phyloP scores from a whole-genome alignment of 1,140 invertebrate genomes.

The Scaptodrosophila lebanonensis region DNA sequence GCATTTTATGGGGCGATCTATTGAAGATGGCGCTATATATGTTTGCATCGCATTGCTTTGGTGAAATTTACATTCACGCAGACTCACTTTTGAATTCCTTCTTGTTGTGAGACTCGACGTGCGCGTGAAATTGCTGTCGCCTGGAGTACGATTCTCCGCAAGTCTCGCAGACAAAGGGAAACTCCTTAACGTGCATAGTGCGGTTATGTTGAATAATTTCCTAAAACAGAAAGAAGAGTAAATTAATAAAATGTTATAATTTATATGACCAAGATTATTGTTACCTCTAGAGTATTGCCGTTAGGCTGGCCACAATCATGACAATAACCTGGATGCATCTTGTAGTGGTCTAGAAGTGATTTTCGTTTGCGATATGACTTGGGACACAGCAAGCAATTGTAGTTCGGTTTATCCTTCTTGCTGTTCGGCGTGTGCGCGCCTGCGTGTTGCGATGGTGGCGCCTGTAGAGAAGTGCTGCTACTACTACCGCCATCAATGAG shows the following conservation, averaged over 20 bases:
- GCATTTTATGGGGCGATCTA: neutral
- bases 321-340: slow-evolving; percentile 74
- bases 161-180: slow-evolving; percentile 75
- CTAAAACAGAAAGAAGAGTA: slow-evolving; percentile 30
- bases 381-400: slow-evolving; percentile 67
- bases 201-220: slow-evolving; percentile 74
- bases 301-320: slow-evolving; percentile 75
- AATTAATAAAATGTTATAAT: neutral
- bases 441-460: slow-evolving; percentile 51
- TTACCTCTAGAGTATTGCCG: slow-evolving; percentile 68
- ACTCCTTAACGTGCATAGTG: slow-evolving; percentile 72
- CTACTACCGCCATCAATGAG: slow-evolving; percentile 73
- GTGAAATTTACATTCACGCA: slow-evolving; percentile 71
- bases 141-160: slow-evolving; percentile 76
- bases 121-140: slow-evolving; percentile 73
- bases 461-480: slow-evolving; percentile 69
- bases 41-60: slow-evolving; percentile 24
- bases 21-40: too few relatives aligned
- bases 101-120: slow-evolving; percentile 74
- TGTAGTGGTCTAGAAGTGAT: slow-evolving; percentile 72
- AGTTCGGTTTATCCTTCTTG: slow-evolving; percentile 72
- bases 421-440: slow-evolving; percentile 41
- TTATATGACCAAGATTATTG: neutral
- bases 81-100: slow-evolving; percentile 77
- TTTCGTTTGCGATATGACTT: slow-evolving; percentile 74